These are phyloP conservation scores for Thalassoma bifasciatum DNA, from an alignment of 2,113 vertebrate genomes.

Conservation along the genomic window DNA sequence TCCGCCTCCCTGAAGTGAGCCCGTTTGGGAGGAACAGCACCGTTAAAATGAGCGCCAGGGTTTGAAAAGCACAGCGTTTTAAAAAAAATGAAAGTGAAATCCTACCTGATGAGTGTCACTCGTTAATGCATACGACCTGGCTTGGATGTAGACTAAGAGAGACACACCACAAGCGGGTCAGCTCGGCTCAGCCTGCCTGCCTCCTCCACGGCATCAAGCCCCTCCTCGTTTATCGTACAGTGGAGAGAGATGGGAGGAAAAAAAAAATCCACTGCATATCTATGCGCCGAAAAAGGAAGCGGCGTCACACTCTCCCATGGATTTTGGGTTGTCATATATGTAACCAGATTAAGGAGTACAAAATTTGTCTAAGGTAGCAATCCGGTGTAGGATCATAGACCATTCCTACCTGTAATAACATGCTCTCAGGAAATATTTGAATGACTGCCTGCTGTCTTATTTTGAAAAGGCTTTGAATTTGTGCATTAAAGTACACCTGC, in stretches of 20 bases:
- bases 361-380: neutral
- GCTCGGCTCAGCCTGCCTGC: slow-evolving; percentile 57
- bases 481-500: slow-evolving; percentile 41
- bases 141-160: slow-evolving; percentile 72
- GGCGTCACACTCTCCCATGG: slow-evolving; percentile 65
- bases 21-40: slow-evolving; percentile 38
- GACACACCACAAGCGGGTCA: slow-evolving; percentile 64
- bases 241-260: slow-evolving; percentile 40
- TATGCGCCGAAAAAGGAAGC: slow-evolving; percentile 66
- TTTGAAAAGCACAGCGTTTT: neutral
- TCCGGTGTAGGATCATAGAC: neutral
- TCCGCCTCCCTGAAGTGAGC: slow-evolving; percentile 50
- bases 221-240: slow-evolving; percentile 81
- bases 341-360: neutral
- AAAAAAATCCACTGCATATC: slow-evolving; percentile 50
- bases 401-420: neutral
- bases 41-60: slow-evolving; percentile 21
- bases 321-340: slow-evolving; percentile 11
- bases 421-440: neutral
- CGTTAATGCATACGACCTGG: slow-evolving; percentile 76
- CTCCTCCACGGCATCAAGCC: slow-evolving; percentile 79
- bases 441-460: slow-evolving; percentile 17
- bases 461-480: slow-evolving; percentile 38
- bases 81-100: slow-evolving; percentile 35
- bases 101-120: slow-evolving; percentile 81